Evolutionary conservation across 2,888 invertebrate species (phyloP).

Genomic region (Molanna angustata): DNA sequence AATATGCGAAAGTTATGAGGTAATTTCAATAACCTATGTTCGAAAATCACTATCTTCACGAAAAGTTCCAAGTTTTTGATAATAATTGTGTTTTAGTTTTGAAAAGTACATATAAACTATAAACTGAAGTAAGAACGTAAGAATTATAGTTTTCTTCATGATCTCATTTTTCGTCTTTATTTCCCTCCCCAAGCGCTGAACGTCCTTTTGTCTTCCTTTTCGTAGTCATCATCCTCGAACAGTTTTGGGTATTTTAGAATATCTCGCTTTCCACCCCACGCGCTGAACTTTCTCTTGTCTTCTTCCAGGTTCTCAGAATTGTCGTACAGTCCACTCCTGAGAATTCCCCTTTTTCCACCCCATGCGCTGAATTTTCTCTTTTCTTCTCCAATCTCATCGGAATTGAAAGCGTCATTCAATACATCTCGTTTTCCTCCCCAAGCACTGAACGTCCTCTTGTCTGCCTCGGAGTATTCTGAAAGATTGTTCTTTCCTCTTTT

Average conservation of each 20-base stretch:
- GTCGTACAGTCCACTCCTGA: too few relatives aligned
- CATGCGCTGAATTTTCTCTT: constrained; percentile 24
- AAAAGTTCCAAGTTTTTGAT: too few relatives aligned
- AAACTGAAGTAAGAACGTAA: too few relatives aligned
- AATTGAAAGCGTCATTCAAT: neutral
- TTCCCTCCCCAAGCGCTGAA: constrained; percentile 11
- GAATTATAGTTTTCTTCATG: too few relatives aligned
- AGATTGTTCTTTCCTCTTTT: neutral
- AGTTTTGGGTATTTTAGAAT: too few relatives aligned
- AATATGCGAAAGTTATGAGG: too few relatives aligned
- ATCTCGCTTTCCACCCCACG: constrained; percentile 27
- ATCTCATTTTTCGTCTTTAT: too few relatives aligned
- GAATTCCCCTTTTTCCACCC: constrained; percentile 27
- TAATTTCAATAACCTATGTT: too few relatives aligned
- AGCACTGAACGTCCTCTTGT: constrained; percentile 8
- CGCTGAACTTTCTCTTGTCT: constrained; percentile 23
- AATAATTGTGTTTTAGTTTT: too few relatives aligned
- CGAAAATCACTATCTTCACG: too few relatives aligned
- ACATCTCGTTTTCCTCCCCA: constrained; percentile 16
- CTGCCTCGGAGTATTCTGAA: constrained; percentile 7
- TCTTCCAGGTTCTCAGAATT: too few relatives aligned
- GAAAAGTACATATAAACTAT: too few relatives aligned
- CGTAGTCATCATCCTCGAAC: neutral
- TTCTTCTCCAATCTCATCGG: constrained; percentile 5
- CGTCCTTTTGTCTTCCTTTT: neutral